Evolutionary conservation across 1,140 invertebrate genomes (phyloP), one percentile per base, ranked within the genome.

Genomic region (Scaptomyza hsui): DNA sequence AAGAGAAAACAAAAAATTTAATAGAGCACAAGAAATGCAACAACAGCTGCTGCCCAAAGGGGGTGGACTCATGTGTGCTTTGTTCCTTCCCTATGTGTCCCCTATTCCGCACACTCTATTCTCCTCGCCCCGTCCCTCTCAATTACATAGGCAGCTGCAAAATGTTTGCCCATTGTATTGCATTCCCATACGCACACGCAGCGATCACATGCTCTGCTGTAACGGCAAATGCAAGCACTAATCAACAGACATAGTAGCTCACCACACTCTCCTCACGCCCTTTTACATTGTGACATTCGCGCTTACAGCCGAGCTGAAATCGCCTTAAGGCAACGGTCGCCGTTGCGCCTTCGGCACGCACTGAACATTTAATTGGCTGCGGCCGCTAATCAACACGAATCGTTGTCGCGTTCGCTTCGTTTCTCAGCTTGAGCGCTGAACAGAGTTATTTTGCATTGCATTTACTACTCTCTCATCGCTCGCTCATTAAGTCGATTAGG

Each of bases 281-380:
- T 12, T 12, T 12, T 6, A 74, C 52, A 55, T 3, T 13, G 35
- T 29, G 26, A 39, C 24, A 60, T 26, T 13, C 32, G 42, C 29
- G 42, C 29, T 29, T 41, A 13, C 62, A 51, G 35, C 47, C 26
- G 19, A 51, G 35, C 47, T 42, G 19, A 48, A 61, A 51, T 49
- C 24, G 59, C 59, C 29, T 53, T 15, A 16, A 42, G 16, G 26
- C 26, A 29, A 29, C 5, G 4, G 24, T 26, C 24, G 24, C 6
- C 24, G 24, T 21, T 21, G 19, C 29, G 35, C 47, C n/a, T 15
- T 13, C 26, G 48, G 18, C 15, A 13, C 19, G 37, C 37, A 53
- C 24, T 39, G 42, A 70, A 41, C 68, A 51, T 69, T 72, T 77
- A 77, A 77, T 78, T 78, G 76, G 74, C 74, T 73, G 74, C 59